Percentiles rank a stretch among this genome's conserved stretches.
Evolutionary conservation across 1,140 invertebrate genomes (phyloP).

Genomic region (Cydia fagiglandana): DNA sequence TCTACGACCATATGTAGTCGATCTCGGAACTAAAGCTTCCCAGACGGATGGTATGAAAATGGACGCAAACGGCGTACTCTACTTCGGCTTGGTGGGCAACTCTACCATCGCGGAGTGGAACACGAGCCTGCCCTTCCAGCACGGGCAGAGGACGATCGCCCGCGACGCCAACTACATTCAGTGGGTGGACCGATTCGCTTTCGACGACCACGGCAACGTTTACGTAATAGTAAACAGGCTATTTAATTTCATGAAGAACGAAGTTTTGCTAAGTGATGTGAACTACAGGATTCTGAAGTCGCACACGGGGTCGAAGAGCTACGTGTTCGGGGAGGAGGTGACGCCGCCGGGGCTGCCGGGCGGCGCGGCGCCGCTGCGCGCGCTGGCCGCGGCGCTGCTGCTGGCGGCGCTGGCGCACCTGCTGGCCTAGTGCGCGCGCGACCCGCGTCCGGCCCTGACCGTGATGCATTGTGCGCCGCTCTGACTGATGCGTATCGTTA

Average conservation of each 20-base stretch:
- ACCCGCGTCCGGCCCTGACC: conserved; percentile 39
- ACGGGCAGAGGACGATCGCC: conserved; percentile 81
- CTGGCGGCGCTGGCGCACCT: conserved; percentile 58
- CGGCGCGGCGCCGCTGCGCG: conserved; percentile 47
- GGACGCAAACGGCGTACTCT: conserved; percentile 83
- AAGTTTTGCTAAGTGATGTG: conserved; percentile 75
- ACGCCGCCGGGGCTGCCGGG: conserved; percentile 40
- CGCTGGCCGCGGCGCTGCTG: conserved; percentile 53
- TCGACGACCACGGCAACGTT: conserved; percentile 82
- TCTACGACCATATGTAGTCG: conserved; percentile 70
- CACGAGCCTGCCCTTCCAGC: conserved; percentile 69
- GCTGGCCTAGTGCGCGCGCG: conserved; percentile 56
- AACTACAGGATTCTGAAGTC: conserved; percentile 83
- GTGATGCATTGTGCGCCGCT: conserved; percentile 47
- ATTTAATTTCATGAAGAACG: conserved; percentile 81
- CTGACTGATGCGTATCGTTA: conserved; percentile 67
- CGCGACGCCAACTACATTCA: conserved; percentile 83
- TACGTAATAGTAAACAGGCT: conserved; percentile 84
- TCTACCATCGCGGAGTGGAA: conserved; percentile 85
- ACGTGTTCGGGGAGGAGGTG: conserved; percentile 79
- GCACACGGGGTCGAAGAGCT: conserved; percentile 80
- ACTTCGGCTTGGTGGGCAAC: conserved; percentile 83
- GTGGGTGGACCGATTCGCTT: conserved; percentile 86
- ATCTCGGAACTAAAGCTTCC: conserved; percentile 82
- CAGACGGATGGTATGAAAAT: conserved; percentile 86